Evolutionary conservation across 2,888 invertebrate species (phyloP), one percentile per base, ranked within the genome.

Genomic region (Hydriomena furcata): DNA sequence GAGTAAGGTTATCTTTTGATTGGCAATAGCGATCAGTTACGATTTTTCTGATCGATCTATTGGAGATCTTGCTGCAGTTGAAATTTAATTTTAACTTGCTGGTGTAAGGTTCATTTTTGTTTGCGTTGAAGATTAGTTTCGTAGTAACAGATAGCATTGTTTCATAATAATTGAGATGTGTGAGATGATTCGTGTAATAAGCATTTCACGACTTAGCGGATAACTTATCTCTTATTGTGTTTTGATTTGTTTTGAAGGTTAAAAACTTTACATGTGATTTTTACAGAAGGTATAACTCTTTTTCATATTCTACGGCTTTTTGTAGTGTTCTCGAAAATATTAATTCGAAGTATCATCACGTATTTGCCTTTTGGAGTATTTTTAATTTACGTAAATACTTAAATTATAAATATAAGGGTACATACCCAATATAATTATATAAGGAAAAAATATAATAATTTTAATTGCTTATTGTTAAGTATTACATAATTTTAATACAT

Each of bases 121-220:
- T 36, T 65, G 58, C 5, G 6, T 11, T 24, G 10, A 2, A 23
- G 37, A 49, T 31, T 45, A 48, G 53, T 54, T 54, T 38, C 31
- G 42, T 66, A 68, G 69, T 60, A 65, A 58, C 57, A 65, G 82
- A 83, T 83, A 78, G 73, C 73, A 84, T 82, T 86, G 85, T 84
- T 73, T 80, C 68, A 66, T 72, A 78, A 66, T 72, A 78, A 85
- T 86, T 82, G 79, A 85, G 85, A 84, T 84, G 82, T 82, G 79
- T 71, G 57, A 71, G 77, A 79, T 79, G 77, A 66, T 65, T 61
- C 64, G 72, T 68, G 61, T 76, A 78, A 79, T 80, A 79, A 79
- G 76, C 74, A 66, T 77, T 81, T 72, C 76, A 73, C 74, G 76
- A 76, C 68, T 68, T 52, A 41, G 55, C 42, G 60, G 8, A 44